Evolutionary conservation across 2,797 vertebrate species (phyloP).

Genomic region (Rhinatrema bivittatum): DNA sequence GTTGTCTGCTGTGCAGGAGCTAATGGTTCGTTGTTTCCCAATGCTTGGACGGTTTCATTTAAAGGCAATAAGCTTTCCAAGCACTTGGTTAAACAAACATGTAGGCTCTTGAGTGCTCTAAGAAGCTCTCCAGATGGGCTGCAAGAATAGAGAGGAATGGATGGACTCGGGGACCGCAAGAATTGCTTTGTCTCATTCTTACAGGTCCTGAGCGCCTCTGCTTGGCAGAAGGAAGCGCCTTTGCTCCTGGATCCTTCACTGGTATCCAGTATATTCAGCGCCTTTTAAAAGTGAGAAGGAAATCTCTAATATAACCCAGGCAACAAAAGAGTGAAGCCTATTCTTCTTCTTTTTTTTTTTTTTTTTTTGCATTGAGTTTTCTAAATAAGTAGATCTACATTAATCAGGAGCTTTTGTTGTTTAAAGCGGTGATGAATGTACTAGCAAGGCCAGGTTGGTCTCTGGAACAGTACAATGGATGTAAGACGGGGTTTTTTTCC

Average conservation of each 20-base stretch:
- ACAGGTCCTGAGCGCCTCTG: constrained; percentile 65
- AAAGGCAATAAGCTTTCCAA: constrained; percentile 20
- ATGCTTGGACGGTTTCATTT: neutral
- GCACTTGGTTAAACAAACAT: constrained; percentile 9
- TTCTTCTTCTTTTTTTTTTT: too few species aligned
- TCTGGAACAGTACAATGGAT: constrained; percentile 66
- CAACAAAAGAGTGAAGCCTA: constrained; percentile 50
- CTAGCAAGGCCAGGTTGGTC: constrained; percentile 40
- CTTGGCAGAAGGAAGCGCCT: constrained; percentile 43
- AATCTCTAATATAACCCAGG: too few species aligned
- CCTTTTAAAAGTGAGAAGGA: too few species aligned
- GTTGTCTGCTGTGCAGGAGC: too few species aligned
- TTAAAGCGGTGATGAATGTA: constrained; percentile 67
- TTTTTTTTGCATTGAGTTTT: constrained; percentile 60
- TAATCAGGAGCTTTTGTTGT: constrained; percentile 75
- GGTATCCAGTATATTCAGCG: too few species aligned
- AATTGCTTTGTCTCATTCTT: constrained; percentile 50
- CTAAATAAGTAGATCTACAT: constrained; percentile 73
- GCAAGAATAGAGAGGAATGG: too few species aligned
- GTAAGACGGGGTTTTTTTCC: constrained; percentile 65
- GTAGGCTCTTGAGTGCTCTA: constrained; percentile 7
- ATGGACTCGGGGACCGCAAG: too few species aligned
- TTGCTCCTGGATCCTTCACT: too few species aligned
- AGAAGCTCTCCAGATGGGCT: too few species aligned
- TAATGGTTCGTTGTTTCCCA: neutral